Evolutionary conservation across 2,797 vertebrate genomes (phyloP).

Genomic region (Neomorphus geoffroyi): DNA sequence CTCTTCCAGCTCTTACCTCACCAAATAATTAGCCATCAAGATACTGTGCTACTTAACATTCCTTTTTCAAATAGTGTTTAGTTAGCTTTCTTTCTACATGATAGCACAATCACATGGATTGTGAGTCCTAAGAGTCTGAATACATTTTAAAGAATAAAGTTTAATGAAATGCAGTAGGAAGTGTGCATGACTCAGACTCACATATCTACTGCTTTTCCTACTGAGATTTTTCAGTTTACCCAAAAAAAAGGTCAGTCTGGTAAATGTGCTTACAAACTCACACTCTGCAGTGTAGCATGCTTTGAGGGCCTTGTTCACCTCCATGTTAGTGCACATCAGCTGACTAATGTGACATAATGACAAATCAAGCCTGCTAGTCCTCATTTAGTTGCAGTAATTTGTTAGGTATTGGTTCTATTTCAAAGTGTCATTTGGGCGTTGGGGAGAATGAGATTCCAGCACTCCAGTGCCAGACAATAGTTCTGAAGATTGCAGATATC

Average conservation of each 20-base stretch:
- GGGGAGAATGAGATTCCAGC: neutral
- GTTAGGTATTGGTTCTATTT: constrained; percentile 10
- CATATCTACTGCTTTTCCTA: neutral
- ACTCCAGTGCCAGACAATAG: neutral
- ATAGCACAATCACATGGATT: constrained; percentile 49
- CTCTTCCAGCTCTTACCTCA: neutral
- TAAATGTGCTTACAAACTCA: neutral
- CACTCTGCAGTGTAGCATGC: neutral
- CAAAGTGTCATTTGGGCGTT: neutral
- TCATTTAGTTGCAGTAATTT: neutral
- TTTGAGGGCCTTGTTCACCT: neutral
- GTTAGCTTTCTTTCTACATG: neutral
- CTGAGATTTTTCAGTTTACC: neutral
- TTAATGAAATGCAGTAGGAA: constrained; percentile 47
- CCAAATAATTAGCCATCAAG: constrained; percentile 2
- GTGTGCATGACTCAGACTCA: neutral
- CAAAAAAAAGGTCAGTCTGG: neutral
- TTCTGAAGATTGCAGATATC: neutral
- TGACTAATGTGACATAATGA: neutral
- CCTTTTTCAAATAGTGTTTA: constrained; percentile 16
- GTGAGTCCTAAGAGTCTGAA: constrained; percentile 8
- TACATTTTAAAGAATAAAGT: constrained; percentile 47
- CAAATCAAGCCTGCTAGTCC: neutral
- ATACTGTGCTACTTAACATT: neutral
- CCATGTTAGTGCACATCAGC: neutral